phyloP scores from a whole-genome alignment of 2,888 invertebrate species.

The Drosophila helvetica region DNA sequence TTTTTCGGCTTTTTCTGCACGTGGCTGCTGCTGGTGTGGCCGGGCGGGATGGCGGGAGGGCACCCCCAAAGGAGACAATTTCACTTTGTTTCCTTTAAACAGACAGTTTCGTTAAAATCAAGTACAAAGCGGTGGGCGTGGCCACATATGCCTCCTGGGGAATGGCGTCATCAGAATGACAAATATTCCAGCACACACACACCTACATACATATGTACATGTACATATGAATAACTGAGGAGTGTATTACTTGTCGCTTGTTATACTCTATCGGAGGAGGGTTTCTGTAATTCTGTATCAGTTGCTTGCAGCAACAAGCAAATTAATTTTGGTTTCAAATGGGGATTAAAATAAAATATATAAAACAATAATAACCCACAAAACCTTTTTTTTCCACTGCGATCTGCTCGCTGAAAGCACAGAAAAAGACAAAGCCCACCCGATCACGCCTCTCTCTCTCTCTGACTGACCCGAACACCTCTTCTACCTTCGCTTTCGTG shows the following conservation, averaged over 20 bases:
- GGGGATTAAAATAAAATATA: no score
- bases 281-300: background rate
- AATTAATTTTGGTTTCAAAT: no score
- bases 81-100: conserved; percentile 53
- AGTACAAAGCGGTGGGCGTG: conserved; percentile 42
- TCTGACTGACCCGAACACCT: background rate
- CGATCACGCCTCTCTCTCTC: no score
- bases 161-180: conserved; percentile 40
- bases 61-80: conserved; percentile 52
- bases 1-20: background rate
- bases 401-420: background rate
- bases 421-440: background rate
- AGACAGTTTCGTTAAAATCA: conserved; percentile 44
- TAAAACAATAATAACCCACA: background rate
- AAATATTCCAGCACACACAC: conserved; percentile 31
- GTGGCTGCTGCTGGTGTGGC: conserved; percentile 1
- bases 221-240: conserved; percentile 37
- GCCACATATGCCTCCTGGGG: conserved; percentile 21
- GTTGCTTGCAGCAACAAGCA: background rate
- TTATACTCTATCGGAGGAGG: background rate
- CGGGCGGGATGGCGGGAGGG: background rate
- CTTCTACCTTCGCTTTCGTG: background rate
- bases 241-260: conserved; percentile 9
- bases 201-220: conserved; percentile 4
- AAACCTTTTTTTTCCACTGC: background rate